Base-by-base conservation (phyloP, 2,797 vertebrate genomes). In the Brachyrhaphis roseni region DNA sequence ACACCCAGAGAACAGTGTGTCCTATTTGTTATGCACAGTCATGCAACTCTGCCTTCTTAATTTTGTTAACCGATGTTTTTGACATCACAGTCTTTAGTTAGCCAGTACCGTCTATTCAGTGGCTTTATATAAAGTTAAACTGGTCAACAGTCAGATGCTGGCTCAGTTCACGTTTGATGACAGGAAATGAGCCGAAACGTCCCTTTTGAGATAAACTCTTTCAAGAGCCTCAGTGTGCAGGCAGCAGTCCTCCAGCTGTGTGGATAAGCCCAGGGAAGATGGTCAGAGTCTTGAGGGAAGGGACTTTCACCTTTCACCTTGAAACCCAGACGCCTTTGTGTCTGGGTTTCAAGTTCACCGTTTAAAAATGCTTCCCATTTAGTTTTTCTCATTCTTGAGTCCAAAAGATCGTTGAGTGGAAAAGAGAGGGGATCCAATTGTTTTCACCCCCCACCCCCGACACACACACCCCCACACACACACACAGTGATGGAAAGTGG, bases 371-470 rank as follows among this genome's bases (percentile, higher is more conserved):
- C 10, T 75, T 84, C 12, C 82, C 79, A 62, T 68, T 87, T 86
- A 81, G 78, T 84, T 93, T 95, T 94, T 95, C 49, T 93, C 94
- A 86, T 79, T 76, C 75, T 68, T 72, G 77, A 88, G 88, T 93
- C 11, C 94, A 93, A 85, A 75, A 77, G 72, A 85, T 87, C 82
- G 84, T 87, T 85, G 80, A 85, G 88, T 77, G 84, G 82, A 88
- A 89, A 87, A 90, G 87, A 78, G 10, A 62, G 28, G 3, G 70
- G 79, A 86, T 75, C 78, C 76, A 79, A 78, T 88, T 88, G 77
- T 89, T 92, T 91, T 62, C 28, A 62, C n/a, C n/a, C n/a, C n/a
- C n/a, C n/a, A n/a, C n/a, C n/a, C n/a, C n/a, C n/a, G n/a, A n/a
- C n/a, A n/a, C n/a, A n/a, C n/a, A n/a, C n/a, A n/a, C n/a, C n/a